Evolutionary conservation across 2,113 vertebrate species (phyloP), one percentile per base, ranked within the genome.

Genomic region (Colistium nudipinnis): DNA sequence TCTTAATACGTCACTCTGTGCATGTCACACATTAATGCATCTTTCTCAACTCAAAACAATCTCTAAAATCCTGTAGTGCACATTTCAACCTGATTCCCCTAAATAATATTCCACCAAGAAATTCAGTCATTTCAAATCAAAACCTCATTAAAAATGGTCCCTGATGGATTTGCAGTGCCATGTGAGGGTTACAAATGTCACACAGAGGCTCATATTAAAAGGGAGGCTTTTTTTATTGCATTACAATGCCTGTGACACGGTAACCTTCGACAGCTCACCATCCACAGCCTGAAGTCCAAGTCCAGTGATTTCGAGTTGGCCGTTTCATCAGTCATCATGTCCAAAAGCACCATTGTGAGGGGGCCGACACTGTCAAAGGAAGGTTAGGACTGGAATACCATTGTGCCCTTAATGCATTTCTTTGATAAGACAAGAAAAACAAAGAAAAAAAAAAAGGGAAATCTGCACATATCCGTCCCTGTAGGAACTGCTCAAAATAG

Each of bases 241-340:
- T 81, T 67, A 51, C 70, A 73, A 62, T 68, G 69, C 70, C 33
- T 68, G 33, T 71, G 72, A 83, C 79, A 86, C 65, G 70, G 62
- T 85, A 84, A 88, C 80, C 81, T 84, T 91, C 78, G 61, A 57
- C 60, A 64, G 77, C 76, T 87, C 75, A 76, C 82, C 76, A 79
- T 77, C 80, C 82, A 79, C 70, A 76, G 83, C 76, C 73, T 64
- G 38, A 43, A 74, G 78, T 73, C 79, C 30, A 55, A 55, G 78
- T 78, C 63, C 74, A 78, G 54, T 89, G 87, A 90, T 87, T 90
- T 82, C 88, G 87, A 78, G 78, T 70, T 74, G 57, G 82, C 79
- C 76, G 68, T 86, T 89, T 86, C 78, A 88, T 83, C 83, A 76
- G 82, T 89, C 86, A 87, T 57, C 52, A 81, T 82, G 78, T 89